Conservation (phyloP, 2,888 invertebrate genomes). For the Pecten maximus region DNA sequence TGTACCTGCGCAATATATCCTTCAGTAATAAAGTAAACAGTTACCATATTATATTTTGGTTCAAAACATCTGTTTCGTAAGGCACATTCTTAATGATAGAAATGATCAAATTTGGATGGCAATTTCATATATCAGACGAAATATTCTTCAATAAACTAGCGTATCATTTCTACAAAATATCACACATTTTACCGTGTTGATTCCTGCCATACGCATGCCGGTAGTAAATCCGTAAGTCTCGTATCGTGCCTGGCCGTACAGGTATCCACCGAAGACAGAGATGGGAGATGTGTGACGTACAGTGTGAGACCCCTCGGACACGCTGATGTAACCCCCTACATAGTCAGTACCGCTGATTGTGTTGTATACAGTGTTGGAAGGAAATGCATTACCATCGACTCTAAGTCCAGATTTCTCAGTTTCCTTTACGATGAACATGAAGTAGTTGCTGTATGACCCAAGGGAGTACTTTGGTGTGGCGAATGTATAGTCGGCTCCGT, state of each 20-base stretch:
- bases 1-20: too few relatives aligned
- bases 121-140: too few relatives aligned
- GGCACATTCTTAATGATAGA: too few relatives aligned
- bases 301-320: constrained; percentile 61
- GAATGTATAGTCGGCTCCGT: constrained; percentile 62
- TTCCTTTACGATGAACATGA: constrained; percentile 58
- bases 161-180: too few relatives aligned
- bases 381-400: constrained; percentile 53
- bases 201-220: constrained; percentile 65
- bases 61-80: too few relatives aligned
- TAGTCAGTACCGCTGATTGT: constrained; percentile 52
- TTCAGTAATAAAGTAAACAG: too few relatives aligned
- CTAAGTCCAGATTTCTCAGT: constrained; percentile 51
- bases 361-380: constrained; percentile 47
- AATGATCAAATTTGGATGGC: too few relatives aligned
- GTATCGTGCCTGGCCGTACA: constrained; percentile 69
- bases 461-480: constrained; percentile 63
- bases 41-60: too few relatives aligned
- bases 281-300: constrained; percentile 62
- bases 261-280: constrained; percentile 65
- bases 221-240: constrained; percentile 71
- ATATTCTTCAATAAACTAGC: too few relatives aligned
- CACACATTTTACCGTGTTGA: constrained; percentile 63
- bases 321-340: constrained; percentile 54
- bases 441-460: constrained; percentile 59